Conservation (phyloP, 2,113 vertebrate species). For the Mastomys coucha region DNA sequence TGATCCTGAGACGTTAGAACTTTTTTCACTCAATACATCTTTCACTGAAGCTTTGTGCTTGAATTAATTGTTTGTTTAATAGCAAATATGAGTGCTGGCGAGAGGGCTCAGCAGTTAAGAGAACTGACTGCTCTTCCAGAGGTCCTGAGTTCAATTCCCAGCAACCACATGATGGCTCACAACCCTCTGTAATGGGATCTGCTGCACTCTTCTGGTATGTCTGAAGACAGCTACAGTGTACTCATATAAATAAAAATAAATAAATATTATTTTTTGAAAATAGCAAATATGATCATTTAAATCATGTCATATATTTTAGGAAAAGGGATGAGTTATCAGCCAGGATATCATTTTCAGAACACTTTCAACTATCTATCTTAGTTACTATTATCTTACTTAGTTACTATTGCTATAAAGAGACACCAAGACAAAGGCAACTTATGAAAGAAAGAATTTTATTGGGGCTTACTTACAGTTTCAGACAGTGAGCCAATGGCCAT, state of each 20-base stretch:
- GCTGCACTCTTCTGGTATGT: too few species aligned
- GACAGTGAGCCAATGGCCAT: not conserved
- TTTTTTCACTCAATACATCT: slow-evolving; percentile 49
- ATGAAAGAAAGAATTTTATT: not conserved
- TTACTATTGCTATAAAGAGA: not conserved
- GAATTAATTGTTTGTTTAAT: slow-evolving; percentile 2
- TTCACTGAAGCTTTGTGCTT: not conserved
- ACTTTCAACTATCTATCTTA: not conserved
- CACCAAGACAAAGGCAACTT: not conserved
- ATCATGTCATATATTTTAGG: not conserved
- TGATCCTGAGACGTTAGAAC: not conserved
- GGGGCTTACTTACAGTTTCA: not conserved
- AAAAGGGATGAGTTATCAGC: not conserved
- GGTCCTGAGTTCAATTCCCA: too few species aligned
- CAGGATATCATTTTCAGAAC: not conserved
- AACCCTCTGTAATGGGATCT: too few species aligned
- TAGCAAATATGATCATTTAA: slow-evolving; percentile 23
- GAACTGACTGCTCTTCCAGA: too few species aligned
- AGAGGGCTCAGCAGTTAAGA: too few species aligned
- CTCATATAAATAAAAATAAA: too few species aligned
- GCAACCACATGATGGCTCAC: too few species aligned
- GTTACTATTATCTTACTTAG: not conserved
- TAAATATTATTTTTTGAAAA: too few species aligned
- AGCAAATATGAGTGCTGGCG: not conserved
- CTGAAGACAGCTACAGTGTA: too few species aligned